A percentile compares a stretch with the other conserved stretches of the same genome.
Conservation (phyloP, 2,888 invertebrate species). For the Thumatha senex region DNA sequence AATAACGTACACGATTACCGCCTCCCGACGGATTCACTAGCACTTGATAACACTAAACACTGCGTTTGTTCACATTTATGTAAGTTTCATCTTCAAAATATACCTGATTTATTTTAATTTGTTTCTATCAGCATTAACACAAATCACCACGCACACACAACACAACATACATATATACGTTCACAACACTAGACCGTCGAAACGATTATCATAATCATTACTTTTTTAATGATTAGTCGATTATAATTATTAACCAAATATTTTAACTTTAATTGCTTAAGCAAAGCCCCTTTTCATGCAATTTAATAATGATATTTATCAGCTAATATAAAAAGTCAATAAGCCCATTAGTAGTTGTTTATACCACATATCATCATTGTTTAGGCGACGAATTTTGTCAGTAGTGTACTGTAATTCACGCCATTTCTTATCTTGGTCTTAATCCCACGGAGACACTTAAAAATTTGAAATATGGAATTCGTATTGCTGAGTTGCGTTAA, state of each 20-base stretch:
- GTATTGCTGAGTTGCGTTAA: too few relatives aligned
- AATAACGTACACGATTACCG: slow-evolving; percentile 82
- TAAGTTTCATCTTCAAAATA: slow-evolving; percentile 78
- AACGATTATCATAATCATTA: slow-evolving; percentile 30
- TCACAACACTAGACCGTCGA: slow-evolving; percentile 50
- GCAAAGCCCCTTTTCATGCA: too few relatives aligned
- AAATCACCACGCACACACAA: slow-evolving; percentile 84
- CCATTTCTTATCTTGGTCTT: too few relatives aligned
- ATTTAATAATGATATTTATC: too few relatives aligned
- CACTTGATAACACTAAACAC: slow-evolving; percentile 80
- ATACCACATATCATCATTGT: too few relatives aligned
- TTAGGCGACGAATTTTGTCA: too few relatives aligned
- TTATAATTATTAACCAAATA: too few relatives aligned
- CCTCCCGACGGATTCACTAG: slow-evolving; percentile 80
- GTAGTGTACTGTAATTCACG: too few relatives aligned
- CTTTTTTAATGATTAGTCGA: slow-evolving; percentile 27
- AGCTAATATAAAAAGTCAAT: too few relatives aligned
- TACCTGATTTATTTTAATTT: slow-evolving; percentile 79
- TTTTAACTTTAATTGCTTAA: background rate
- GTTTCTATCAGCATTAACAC: slow-evolving; percentile 82
- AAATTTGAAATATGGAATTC: too few relatives aligned
- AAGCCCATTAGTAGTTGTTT: too few relatives aligned
- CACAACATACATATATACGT: slow-evolving; percentile 72
- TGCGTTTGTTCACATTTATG: slow-evolving; percentile 78
- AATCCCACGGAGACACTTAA: too few relatives aligned